Base-by-base conservation (phyloP, 2,113 vertebrate species). In the Tetrax tetrax region DNA sequence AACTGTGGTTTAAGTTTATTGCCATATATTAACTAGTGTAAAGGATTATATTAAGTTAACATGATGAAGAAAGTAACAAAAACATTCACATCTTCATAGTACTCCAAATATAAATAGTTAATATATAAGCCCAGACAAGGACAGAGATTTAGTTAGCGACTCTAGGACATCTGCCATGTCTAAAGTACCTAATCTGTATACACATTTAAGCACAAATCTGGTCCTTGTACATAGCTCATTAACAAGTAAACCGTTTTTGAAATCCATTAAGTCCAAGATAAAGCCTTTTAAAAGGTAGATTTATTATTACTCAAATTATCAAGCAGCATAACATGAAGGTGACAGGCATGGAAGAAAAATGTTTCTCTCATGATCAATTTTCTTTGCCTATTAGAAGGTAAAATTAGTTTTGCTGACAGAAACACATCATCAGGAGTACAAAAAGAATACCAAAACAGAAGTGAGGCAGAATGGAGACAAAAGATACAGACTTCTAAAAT, bases 231-330 rank as follows among this genome's bases (percentile, higher is more conserved):
- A 59, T 45, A 96, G 54, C 63, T 95, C 77, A 93, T 96, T 95
- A 96, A 85, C 63, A 94, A 95, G 51, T 43, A 95, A 72, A 92
- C 45, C 57, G 75, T 79, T 96, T 92, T 68, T 93, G 10, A 96
- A 97, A 96, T 53, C 75, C 75, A 93, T 59, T 81, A 92, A 91
- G n/a, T 61, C 45, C 47, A 78, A 83, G 51, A 78, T 50, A 93
- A 95, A 89, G 24, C 37, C 63, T 87, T 94, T 94, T 79, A 91
- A 87, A 92, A 90, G 33, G 43, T 35, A 95, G 63, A 90, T 89
- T 87, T 93, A 89, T 75, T 94, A 84, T 68, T 87, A 74, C 51
- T 74, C 43, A 60, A 87, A 83, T 94, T 84, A 85, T 61, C 53
- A 83, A 85, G 29, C 33, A 95, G 69, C n/a, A 12, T 82, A 87